These are phyloP conservation scores for Ictalurus furcatus DNA, from an alignment of 2,113 vertebrate genomes.

Conservation along the genomic window DNA sequence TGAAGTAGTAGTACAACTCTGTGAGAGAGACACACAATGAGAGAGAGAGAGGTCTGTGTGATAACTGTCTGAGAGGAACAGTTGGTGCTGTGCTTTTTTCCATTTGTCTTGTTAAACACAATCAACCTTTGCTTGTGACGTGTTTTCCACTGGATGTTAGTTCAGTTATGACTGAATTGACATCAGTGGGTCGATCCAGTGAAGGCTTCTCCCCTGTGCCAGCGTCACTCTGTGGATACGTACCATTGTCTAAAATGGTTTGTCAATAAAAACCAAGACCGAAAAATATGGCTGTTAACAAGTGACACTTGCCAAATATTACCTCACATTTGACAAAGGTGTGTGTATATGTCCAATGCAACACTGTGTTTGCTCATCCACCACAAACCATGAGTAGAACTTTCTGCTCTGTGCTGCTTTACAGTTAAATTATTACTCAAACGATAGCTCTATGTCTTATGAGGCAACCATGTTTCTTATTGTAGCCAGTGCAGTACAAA, in stretches of 20 bases:
- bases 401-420: constrained; percentile 64
- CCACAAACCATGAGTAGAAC: constrained; percentile 44
- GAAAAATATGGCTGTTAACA: constrained; percentile 48
- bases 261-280: constrained; percentile 64
- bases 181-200: constrained; percentile 60
- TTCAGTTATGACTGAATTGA: constrained; percentile 63
- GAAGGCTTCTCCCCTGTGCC: constrained; percentile 48
- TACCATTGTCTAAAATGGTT: constrained; percentile 49
- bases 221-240: constrained; percentile 51
- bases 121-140: constrained; percentile 59
- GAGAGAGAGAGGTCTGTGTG: neutral
- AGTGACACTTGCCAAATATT: constrained; percentile 57
- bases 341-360: constrained; percentile 36
- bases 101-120: constrained; percentile 4
- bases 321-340: constrained; percentile 41
- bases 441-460: neutral
- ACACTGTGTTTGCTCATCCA: constrained; percentile 35
- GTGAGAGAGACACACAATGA: neutral
- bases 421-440: constrained; percentile 55
- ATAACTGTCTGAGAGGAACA: constrained; percentile 24
- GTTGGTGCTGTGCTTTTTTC: constrained; percentile 12
- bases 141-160: constrained; percentile 64
- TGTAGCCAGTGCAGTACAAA: constrained; percentile 13
- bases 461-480: neutral
- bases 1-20: neutral